A percentile compares a stretch with the other conserved stretches of the same genome.
These are phyloP conservation scores for Isichthys henryi DNA, from an alignment of 2,113 vertebrate species.

Conservation along the genomic window DNA sequence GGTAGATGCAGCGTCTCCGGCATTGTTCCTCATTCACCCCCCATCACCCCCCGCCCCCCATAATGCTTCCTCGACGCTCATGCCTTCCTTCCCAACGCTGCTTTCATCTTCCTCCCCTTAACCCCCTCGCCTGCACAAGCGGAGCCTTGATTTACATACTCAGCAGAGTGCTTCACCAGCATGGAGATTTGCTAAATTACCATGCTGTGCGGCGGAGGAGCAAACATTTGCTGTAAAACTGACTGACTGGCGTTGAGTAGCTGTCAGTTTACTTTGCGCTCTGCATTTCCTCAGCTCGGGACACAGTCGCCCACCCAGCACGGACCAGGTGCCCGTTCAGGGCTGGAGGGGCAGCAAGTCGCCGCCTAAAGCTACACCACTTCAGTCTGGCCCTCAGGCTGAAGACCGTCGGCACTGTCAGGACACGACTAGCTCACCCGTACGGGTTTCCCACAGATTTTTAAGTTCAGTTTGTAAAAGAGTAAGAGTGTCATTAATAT, in stretches of 20 bases:
- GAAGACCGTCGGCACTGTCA: constrained; percentile 37
- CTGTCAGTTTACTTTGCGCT: not conserved
- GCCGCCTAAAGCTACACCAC: not conserved
- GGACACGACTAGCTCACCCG: constrained; percentile 15
- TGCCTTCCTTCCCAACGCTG: constrained; percentile 23
- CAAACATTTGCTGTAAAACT: not conserved
- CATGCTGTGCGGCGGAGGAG: not conserved
- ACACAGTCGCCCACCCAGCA: not conserved
- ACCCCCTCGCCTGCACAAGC: constrained; percentile 38
- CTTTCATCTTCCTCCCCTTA: constrained; percentile 37
- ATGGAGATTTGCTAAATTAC: not conserved
- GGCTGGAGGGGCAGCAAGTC: not conserved
- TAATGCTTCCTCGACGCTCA: constrained; percentile 35
- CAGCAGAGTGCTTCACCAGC: constrained; percentile 15
- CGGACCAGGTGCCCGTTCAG: not conserved
- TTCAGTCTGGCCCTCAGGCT: not conserved
- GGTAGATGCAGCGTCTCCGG: not conserved
- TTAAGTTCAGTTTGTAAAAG: not conserved
- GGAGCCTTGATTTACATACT: constrained; percentile 14
- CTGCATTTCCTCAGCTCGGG: not conserved
- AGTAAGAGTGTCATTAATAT: constrained; percentile 11
- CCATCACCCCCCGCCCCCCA: too few relatives aligned
- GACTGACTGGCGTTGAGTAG: not conserved
- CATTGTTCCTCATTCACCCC: too few relatives aligned
- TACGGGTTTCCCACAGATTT: too few relatives aligned